phyloP scores from a whole-genome alignment of 2,113 vertebrate species.

The Synodontis membranacea region DNA sequence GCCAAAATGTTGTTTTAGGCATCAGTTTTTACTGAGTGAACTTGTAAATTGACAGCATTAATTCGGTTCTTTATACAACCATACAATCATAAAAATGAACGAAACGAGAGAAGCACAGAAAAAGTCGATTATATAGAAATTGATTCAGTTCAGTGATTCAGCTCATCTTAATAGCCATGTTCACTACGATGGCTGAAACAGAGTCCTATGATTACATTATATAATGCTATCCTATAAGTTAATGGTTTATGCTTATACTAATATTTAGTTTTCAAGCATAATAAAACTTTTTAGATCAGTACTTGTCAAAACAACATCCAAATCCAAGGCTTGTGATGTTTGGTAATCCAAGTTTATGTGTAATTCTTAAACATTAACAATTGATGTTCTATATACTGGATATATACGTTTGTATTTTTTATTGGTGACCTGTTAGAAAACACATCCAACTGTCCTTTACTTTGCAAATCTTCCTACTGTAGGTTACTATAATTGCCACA shows the following conservation, averaged over 20 bases:
- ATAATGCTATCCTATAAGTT: background rate
- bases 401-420: background rate
- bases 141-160: background rate
- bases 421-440: background rate
- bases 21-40: background rate
- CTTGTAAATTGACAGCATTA: too few relatives aligned
- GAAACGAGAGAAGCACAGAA: background rate
- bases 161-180: background rate
- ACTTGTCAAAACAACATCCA: background rate
- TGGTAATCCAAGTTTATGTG: too few relatives aligned
- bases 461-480: background rate
- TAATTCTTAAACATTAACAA: background rate
- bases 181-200: background rate
- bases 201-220: too few relatives aligned
- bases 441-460: background rate
- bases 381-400: background rate
- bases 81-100: background rate
- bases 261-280: background rate
- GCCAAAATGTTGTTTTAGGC: background rate
- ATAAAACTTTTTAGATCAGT: background rate
- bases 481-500: background rate
- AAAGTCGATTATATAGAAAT: background rate
- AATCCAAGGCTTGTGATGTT: background rate
- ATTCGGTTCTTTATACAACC: background rate
- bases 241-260: background rate